Evolutionary conservation across 2,888 invertebrate species (phyloP).

Genomic region (Cataglyphis albicans): DNA sequence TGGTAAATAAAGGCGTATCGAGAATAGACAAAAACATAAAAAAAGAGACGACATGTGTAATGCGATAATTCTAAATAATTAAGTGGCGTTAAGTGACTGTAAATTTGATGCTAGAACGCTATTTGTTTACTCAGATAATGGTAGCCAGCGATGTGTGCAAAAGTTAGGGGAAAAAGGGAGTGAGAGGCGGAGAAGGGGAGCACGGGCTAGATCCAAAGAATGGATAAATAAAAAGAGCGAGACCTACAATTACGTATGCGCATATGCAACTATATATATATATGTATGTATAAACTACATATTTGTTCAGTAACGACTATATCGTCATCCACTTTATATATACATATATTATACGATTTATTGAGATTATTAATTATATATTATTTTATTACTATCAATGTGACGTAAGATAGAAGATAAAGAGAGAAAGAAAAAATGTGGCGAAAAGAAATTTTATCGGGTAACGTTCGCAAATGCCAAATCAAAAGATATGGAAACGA

Average conservation of each 20-base stretch:
- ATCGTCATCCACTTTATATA: conserved; percentile 71
- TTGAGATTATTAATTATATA: conserved; percentile 71
- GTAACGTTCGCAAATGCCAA: conserved; percentile 81
- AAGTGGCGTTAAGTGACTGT: conserved; percentile 80
- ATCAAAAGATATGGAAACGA: conserved; percentile 74
- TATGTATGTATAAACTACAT: conserved; percentile 71
- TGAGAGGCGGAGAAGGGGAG: conserved; percentile 10
- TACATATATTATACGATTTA: conserved; percentile 59
- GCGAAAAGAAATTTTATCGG: conserved; percentile 68
- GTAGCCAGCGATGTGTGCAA: conserved; percentile 70
- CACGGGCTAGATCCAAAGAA: conserved; percentile 45
- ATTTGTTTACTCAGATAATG: conserved; percentile 81
- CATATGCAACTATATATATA: conserved; percentile 55
- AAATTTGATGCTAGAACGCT: conserved; percentile 81
- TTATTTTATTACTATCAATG: conserved; percentile 79
- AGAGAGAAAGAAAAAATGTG: neutral
- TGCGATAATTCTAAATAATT: conserved; percentile 81
- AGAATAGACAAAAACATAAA: conserved; percentile 65
- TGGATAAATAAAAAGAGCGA: conserved; percentile 57
- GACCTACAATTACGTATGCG: conserved; percentile 56
- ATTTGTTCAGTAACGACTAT: conserved; percentile 80
- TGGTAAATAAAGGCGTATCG: conserved; percentile 36
- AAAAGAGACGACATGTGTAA: conserved; percentile 57
- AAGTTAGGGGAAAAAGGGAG: conserved; percentile 40
- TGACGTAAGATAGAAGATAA: conserved; percentile 62